Base-by-base conservation (phyloP, 2,113 vertebrate species). In the Microtus pennsylvanicus region DNA sequence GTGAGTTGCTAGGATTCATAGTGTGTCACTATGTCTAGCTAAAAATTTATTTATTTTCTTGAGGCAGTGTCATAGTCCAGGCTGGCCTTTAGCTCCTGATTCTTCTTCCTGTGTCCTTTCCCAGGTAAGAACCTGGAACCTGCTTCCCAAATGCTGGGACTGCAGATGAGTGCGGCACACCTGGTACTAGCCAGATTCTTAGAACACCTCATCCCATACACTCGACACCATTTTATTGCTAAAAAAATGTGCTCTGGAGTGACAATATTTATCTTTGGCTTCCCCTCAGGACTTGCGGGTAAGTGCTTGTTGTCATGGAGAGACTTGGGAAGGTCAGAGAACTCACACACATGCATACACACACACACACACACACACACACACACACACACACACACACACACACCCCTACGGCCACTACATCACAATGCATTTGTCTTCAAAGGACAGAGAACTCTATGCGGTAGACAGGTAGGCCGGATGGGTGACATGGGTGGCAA, bases 151-250 rank as follows among this genome's bases (percentile, higher is more conserved):
- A 83, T 22, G 52, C 38, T 63, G 65, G 24, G 24, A 75, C 8
- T 22, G 70, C 38, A 58, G 65, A 30, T 1, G 5, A 45, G 50
- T 74, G 87, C 9, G 22, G 24, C 2, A 30, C 22, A 55, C n/a
- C 28, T 13, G n/a, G 26, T 5, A 22, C n/a, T 16, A 55, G 58
- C 55, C 38, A 87, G 81, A 74, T 81, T 86, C 67, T 89, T 38
- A 81, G 65, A 58, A 83, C 2, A 61, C 45, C 38, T 16, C 35
- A 83, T 65, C 65, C 74, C 45, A 81, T 21, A 90, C 1, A 65
- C 42, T n/a, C 24, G 12, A 92, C 72, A 72, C 52, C 22, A 74
- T 86, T 95, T 96, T 82, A 95, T 94, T 90, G 65, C 82, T 90
- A 55, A 83, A 83, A 89, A 89, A 65, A 55, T 11, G 30, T 94